Percentiles rank a stretch among this genome's conserved stretches.
Conservation (phyloP, 2,888 invertebrate species). For the Papilio demoleus region DNA sequence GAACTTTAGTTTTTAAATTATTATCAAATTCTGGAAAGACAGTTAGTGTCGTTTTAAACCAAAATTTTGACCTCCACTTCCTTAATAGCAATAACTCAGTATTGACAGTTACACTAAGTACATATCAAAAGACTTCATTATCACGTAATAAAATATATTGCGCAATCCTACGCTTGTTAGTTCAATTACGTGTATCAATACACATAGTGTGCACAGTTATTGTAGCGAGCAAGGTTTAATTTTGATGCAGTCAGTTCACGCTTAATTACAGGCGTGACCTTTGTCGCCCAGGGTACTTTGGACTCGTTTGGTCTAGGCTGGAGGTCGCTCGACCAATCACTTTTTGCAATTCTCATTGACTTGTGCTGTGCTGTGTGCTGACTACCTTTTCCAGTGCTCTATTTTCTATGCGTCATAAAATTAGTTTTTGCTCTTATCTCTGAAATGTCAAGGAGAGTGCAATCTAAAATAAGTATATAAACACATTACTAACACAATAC, state of each 20-base stretch:
- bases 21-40: too few species aligned
- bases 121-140: not conserved
- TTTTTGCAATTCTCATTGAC: conserved; percentile 33
- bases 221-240: conserved; percentile 26
- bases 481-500: not conserved
- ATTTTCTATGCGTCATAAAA: conserved; percentile 15
- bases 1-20: too few species aligned
- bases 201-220: conserved; percentile 10
- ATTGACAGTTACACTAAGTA: not conserved
- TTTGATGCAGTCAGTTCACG: conserved; percentile 14
- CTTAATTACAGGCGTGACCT: conserved; percentile 25
- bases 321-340: conserved; percentile 37
- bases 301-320: conserved; percentile 35
- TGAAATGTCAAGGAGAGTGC: conserved; percentile 30
- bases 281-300: conserved; percentile 33
- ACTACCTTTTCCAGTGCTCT: conserved; percentile 10
- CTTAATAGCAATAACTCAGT: too few species aligned
- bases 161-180: not conserved
- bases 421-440: conserved; percentile 8
- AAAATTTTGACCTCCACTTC: too few species aligned
- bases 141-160: conserved; percentile 1
- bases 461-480: not conserved
- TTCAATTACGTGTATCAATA: conserved; percentile 6
- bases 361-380: conserved; percentile 7
- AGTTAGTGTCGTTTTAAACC: too few species aligned